Percentiles rank a stretch among this genome's conserved stretches.
Evolutionary conservation across 92 coral and sea anemone species (phyloP).

Genomic region (Heliopora coerulea): DNA sequence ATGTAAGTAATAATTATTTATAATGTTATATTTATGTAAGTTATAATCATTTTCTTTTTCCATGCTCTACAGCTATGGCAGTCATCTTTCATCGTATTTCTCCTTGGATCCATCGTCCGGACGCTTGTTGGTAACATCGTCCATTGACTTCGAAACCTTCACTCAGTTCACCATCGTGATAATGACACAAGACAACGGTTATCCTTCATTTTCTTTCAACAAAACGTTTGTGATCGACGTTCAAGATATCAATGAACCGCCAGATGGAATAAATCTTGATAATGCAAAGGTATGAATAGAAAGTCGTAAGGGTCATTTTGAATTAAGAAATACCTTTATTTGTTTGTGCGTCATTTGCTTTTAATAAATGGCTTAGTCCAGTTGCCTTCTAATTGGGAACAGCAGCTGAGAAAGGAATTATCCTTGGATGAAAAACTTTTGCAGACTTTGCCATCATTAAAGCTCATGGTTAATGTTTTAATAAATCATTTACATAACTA

Average conservation of each 20-base stretch:
- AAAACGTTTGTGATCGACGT: constrained; percentile 66
- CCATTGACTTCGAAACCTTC: constrained; percentile 70
- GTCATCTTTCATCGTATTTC: not conserved
- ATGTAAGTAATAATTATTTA: too few relatives aligned
- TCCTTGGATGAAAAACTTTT: too few relatives aligned
- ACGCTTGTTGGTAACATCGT: constrained; percentile 12
- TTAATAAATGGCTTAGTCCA: too few relatives aligned
- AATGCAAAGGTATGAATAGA: constrained; percentile 51
- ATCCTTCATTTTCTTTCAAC: constrained; percentile 70
- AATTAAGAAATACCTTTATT: too few relatives aligned
- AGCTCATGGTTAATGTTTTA: too few relatives aligned
- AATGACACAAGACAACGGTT: constrained; percentile 81
- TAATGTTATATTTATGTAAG: too few relatives aligned
- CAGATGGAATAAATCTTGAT: constrained; percentile 62
- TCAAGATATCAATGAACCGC: constrained; percentile 75
- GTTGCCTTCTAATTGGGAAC: too few relatives aligned
- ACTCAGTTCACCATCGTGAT: constrained; percentile 59
- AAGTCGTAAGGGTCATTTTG: not conserved
- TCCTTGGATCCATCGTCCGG: constrained; percentile 29
- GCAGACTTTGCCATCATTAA: too few relatives aligned
- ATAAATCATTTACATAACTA: too few relatives aligned
- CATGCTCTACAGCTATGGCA: constrained; percentile 9
- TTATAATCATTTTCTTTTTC: not conserved
- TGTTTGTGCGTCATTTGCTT: too few relatives aligned
- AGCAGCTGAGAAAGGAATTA: too few relatives aligned